phyloP scores from a whole-genome alignment of 1,140 invertebrate genomes.

The Telenomus remus region DNA sequence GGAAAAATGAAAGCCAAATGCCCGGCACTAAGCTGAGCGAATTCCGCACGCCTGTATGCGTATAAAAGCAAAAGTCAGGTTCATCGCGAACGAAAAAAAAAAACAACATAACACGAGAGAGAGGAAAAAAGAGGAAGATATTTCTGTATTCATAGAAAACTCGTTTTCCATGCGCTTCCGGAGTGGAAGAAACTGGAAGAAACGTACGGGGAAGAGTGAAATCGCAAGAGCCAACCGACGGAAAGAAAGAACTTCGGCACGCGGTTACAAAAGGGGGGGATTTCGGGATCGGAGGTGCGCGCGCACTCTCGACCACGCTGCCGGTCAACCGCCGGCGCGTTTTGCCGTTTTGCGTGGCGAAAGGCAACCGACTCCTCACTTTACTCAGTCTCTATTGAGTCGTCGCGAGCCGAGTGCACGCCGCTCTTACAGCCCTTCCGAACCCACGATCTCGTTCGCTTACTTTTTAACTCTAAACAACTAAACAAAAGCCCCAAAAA shows the following conservation, averaged over 20 bases:
- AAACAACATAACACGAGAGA: too few relatives aligned
- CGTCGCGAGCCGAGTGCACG: constrained; percentile 30
- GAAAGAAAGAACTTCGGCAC: constrained; percentile 36
- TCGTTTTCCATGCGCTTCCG: constrained; percentile 61
- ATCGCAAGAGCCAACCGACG: constrained; percentile 46
- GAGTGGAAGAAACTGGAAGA: constrained; percentile 11
- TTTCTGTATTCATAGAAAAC: constrained; percentile 41
- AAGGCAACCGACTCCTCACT: constrained; percentile 45
- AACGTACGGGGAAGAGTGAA: constrained; percentile 24
- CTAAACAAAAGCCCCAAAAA: too few relatives aligned
- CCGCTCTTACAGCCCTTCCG: constrained; percentile 8
- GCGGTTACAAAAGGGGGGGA: constrained; percentile 34
- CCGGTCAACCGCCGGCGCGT: constrained; percentile 57
- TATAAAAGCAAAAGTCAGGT: too few relatives aligned
- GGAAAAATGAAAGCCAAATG: too few relatives aligned
- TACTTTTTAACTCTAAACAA: not conserved
- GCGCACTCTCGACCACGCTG: constrained; percentile 65
- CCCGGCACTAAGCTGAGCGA: too few relatives aligned
- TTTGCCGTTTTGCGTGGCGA: constrained; percentile 31
- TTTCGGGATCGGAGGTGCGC: constrained; percentile 60
- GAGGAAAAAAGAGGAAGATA: constrained; percentile 5
- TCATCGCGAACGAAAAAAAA: not conserved
- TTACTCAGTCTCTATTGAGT: constrained; percentile 62
- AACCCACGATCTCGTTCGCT: constrained; percentile 1
- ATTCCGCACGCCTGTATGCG: too few relatives aligned